A percentile compares a stretch with the other conserved stretches of the same genome.
phyloP scores from a whole-genome alignment of 2,797 vertebrate genomes.

The Yasuhikotakia modesta region DNA sequence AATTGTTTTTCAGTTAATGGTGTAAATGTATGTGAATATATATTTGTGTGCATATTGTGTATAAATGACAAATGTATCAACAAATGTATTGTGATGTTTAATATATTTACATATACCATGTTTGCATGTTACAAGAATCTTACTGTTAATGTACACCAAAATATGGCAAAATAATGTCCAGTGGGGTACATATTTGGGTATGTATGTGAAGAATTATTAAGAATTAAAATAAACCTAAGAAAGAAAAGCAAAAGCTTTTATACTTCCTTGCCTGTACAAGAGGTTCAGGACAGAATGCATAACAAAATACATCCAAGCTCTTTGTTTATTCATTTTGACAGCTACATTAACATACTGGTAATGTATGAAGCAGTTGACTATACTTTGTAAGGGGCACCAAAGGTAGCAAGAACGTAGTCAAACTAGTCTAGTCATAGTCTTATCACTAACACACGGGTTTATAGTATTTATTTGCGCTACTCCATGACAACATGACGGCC shows the following conservation, averaged over 20 bases:
- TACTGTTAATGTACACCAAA: no score
- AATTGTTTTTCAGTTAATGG: no score
- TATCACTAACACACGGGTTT: not conserved
- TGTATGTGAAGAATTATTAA: not conserved
- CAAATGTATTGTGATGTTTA: conserved; percentile 1
- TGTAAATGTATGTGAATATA: not conserved
- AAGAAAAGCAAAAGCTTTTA: no score
- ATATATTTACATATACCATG: no score
- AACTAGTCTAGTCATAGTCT: not conserved
- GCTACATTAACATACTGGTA: not conserved
- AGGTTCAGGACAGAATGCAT: no score
- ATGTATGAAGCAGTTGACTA: not conserved
- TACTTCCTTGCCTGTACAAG: not conserved
- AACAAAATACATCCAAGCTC: not conserved
- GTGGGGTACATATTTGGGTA: no score
- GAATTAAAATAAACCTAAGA: not conserved
- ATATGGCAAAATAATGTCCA: no score
- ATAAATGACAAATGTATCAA: no score
- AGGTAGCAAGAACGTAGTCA: no score
- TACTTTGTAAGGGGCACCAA: not conserved
- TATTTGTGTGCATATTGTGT: not conserved
- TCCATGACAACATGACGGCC: conserved; percentile 1
- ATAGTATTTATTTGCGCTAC: not conserved
- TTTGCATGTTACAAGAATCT: no score
- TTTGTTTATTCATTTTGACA: not conserved